These are phyloP conservation scores for Pontoporia blainvillei DNA, from an alignment of 2,113 vertebrate genomes.

Conservation along the genomic window DNA sequence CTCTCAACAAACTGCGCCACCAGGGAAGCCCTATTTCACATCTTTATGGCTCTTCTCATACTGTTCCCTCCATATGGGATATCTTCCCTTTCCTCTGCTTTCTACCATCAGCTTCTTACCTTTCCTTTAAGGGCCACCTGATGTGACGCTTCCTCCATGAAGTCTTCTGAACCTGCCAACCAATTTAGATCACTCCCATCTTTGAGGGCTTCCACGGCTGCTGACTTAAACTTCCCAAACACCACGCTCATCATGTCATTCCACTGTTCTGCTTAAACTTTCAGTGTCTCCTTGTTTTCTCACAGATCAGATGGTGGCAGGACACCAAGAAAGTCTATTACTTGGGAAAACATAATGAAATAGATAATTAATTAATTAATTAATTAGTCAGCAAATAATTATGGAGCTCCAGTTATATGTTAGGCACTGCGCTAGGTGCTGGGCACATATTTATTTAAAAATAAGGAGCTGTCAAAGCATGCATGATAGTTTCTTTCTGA, in stretches of 20 bases:
- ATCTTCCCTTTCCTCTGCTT: background rate
- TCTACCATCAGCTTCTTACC: background rate
- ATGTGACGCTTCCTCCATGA: background rate
- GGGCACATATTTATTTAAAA: background rate
- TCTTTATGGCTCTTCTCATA: background rate
- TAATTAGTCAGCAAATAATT: background rate
- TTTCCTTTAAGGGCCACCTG: background rate
- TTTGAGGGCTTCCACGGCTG: background rate
- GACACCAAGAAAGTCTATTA: background rate
- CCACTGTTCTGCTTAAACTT: background rate
- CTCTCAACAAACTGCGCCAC: too few species aligned
- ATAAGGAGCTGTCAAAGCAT: background rate
- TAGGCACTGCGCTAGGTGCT: background rate
- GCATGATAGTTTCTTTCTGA: background rate
- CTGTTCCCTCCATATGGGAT: background rate
- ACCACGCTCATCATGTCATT: background rate
- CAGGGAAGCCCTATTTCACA: too few species aligned
- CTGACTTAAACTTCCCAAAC: background rate
- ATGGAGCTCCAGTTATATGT: background rate
- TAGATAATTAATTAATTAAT: background rate
- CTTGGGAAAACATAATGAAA: background rate
- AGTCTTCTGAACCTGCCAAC: background rate
- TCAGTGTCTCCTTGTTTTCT: background rate
- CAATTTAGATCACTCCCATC: background rate
- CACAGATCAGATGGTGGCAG: background rate